Base-by-base conservation (phyloP, 2,113 vertebrate species). In the Gasterosteus nipponicus region DNA sequence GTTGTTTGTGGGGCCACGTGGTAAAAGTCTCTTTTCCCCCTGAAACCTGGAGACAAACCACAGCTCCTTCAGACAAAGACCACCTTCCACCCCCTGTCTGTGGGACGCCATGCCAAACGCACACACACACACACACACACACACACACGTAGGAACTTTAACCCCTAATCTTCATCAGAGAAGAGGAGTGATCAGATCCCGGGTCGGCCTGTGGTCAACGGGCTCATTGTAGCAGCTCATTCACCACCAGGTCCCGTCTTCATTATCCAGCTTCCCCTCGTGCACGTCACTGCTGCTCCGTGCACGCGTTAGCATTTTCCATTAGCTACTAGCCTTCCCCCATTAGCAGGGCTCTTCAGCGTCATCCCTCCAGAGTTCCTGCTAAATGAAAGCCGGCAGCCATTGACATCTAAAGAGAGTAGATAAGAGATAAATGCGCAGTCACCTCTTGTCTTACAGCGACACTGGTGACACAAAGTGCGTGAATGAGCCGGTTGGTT, bases 1-100 rank as follows among this genome's bases (percentile, higher is more conserved):
- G 7, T 10, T 42, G 41, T 42, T 42, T 42, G 11, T 42, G 9
- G 11, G 41, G 10, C 8, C 11, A 42, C 10, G 11, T 10, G 41
- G 9, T 35, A 35, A 35, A 35, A 35, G 33, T 35, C 33, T 35
- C 33, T 35, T 5, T 5, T 5, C 33, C 33, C 33, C 22, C 22
- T 26, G 22, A 26, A 26, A 26, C 22, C 22, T 26, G 72, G 56
- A 59, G 74, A 76, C 73, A 73, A 61, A 75, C 85, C 65, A 87
- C 85, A 80, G 81, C 71, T 67, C 29, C 16, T 57, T 69, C 64
- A 81, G n/a, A 87, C 78, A 80, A 60, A 83, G 58, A 82, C 64
- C 60, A 65, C 75, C 71, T 83, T 88, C 85, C 69, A 56, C 71
- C 80, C 87, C 83, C 81, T 86, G 82, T 89, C 80, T 87, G 57